A percentile compares a stretch with the other conserved stretches of the same genome.
Conservation (phyloP, 2,113 vertebrate species). For the Lophotis ruficrista region DNA sequence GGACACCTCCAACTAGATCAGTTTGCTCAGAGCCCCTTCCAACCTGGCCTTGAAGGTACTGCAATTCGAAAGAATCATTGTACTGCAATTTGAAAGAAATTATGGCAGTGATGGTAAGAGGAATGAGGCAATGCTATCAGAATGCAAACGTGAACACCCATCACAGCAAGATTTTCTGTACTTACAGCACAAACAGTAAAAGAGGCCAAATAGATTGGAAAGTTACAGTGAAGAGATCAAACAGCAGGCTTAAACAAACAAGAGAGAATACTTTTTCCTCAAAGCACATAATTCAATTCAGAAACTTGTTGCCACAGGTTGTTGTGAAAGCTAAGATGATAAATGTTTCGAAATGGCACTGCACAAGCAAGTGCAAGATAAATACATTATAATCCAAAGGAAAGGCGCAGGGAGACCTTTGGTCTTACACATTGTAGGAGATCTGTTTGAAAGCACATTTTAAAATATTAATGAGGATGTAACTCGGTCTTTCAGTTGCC, state of each 20-base stretch:
- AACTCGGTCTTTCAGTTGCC: not conserved
- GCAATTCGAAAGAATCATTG: no score
- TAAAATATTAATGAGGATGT: not conserved
- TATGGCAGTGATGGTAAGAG: not conserved
- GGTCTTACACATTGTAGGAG: not conserved
- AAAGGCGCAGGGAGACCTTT: not conserved
- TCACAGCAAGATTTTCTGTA: not conserved
- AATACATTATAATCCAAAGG: not conserved
- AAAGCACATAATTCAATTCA: conserved; percentile 14
- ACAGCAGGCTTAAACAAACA: conserved; percentile 22
- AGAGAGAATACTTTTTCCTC: not conserved
- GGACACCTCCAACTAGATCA: no score
- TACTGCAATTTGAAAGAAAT: not conserved
- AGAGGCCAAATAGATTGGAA: not conserved
- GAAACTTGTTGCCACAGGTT: not conserved
- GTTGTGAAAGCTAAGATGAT: not conserved
- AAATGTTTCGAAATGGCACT: conserved; percentile 19
- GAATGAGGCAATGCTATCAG: not conserved
- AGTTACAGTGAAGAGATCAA: not conserved
- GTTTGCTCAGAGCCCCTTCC: no score
- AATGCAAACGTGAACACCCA: not conserved
- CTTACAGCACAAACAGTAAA: not conserved
- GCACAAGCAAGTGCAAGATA: not conserved
- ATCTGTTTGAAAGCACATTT: not conserved
- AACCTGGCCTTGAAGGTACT: no score